Percentiles rank a stretch among this genome's conserved stretches.
These are phyloP conservation scores for Hyposoter dolosus DNA, from an alignment of 2,888 invertebrate species.

Conservation along the genomic window DNA sequence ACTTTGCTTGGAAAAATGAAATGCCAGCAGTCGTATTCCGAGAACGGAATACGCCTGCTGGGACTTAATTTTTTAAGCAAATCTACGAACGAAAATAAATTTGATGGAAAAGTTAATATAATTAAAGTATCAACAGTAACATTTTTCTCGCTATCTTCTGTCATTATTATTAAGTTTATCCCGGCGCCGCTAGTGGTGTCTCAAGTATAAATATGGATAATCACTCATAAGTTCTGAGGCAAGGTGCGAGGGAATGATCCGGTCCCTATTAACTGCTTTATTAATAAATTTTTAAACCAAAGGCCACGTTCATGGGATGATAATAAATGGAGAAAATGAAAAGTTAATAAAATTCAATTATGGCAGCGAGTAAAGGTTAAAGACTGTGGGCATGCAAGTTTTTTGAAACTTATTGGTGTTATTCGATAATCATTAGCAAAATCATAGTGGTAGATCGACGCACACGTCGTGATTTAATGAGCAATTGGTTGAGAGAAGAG, in stretches of 20 bases:
- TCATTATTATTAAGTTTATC: not conserved
- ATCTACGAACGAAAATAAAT: not conserved
- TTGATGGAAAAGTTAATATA: not conserved
- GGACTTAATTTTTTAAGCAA: not conserved
- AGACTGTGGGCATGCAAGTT: not conserved
- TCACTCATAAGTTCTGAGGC: not conserved
- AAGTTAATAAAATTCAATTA: slow-evolving; percentile 1
- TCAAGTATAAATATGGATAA: not conserved
- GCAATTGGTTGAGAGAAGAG: slow-evolving; percentile 32
- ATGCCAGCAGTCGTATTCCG: too few relatives aligned
- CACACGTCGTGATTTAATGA: slow-evolving; percentile 40
- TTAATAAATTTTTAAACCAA: not conserved
- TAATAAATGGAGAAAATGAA: slow-evolving; percentile 6
- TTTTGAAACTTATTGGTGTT: slow-evolving; percentile 7
- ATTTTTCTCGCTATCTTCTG: not conserved
- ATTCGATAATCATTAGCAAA: slow-evolving; percentile 52
- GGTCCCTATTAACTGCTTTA: not conserved
- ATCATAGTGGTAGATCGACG: slow-evolving; percentile 45
- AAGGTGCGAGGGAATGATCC: not conserved
- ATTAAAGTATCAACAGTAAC: not conserved
- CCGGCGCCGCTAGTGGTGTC: not conserved
- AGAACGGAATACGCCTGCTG: not conserved
- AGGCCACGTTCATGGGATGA: not conserved
- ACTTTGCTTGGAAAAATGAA: not conserved
- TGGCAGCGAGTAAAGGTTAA: not conserved